These are phyloP conservation scores for Remorina albescens DNA, from an alignment of 2,797 vertebrate species.

Conservation along the genomic window DNA sequence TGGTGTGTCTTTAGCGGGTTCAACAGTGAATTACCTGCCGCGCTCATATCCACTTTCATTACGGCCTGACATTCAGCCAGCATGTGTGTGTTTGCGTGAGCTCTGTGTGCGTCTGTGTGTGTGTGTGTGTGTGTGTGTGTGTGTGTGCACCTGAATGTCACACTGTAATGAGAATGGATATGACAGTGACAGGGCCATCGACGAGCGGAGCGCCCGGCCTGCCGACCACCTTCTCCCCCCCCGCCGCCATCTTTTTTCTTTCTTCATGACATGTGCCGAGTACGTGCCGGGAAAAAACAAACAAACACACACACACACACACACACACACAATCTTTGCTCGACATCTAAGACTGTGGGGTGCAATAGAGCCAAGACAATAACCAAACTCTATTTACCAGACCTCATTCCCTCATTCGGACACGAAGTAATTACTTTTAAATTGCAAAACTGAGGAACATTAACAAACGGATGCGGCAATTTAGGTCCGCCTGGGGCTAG, in stretches of 20 bases:
- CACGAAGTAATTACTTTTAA: conserved; percentile 84
- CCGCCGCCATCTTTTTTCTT: conserved; percentile 12
- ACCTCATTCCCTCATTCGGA: conserved; percentile 75
- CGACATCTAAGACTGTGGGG: conserved; percentile 59
- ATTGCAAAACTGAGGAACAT: conserved; percentile 79
- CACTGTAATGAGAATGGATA: conserved; percentile 79
- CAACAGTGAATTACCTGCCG: conserved; percentile 68
- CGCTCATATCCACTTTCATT: conserved; percentile 83
- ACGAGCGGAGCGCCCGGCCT: conserved; percentile 13
- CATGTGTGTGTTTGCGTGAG: conserved; percentile 8
- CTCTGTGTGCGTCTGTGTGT: conserved; percentile 13
- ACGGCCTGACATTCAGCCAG: conserved; percentile 82
- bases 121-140: conserved; percentile 4
- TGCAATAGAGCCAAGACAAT: conserved; percentile 77
- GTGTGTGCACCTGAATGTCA: conserved; percentile 77
- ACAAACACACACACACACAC: conserved; percentile 24
- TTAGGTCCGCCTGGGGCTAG: conserved; percentile 69
- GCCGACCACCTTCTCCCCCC: conserved; percentile 28
- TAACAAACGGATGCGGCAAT: conserved; percentile 79
- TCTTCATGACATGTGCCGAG: conserved; percentile 36
- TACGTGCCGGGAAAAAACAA: conserved; percentile 23
- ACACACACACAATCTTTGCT: conserved; percentile 38
- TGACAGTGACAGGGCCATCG: conserved; percentile 76
- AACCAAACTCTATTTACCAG: conserved; percentile 80
- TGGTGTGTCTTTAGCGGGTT: conserved; percentile 61